phyloP scores from a whole-genome alignment of 2,888 invertebrate species.

The Drosophila setosimentum region DNA sequence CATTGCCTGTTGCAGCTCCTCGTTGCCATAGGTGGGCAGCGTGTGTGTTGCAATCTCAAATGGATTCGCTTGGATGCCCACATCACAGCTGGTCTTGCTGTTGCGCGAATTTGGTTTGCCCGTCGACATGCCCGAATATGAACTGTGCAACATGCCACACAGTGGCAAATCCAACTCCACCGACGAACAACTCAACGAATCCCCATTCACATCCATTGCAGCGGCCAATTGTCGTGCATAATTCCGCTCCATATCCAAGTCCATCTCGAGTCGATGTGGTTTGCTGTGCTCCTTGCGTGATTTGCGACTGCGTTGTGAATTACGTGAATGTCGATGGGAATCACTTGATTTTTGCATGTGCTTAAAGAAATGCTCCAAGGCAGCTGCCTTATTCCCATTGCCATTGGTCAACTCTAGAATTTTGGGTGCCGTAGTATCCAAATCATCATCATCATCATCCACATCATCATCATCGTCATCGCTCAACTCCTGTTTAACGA shows the following conservation, averaged over 20 bases:
- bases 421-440: slow-evolving; percentile 41
- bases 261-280: slow-evolving; percentile 33
- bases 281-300: slow-evolving; percentile 60
- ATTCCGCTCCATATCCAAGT: slow-evolving; percentile 65
- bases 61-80: slow-evolving; percentile 87
- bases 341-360: slow-evolving; percentile 80
- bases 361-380: slow-evolving; percentile 78
- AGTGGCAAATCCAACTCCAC: slow-evolving; percentile 85
- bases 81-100: slow-evolving; percentile 87
- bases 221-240: slow-evolving; percentile 64
- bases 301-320: slow-evolving; percentile 83
- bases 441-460: slow-evolving; percentile 56
- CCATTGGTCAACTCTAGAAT: slow-evolving; percentile 68
- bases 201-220: slow-evolving; percentile 51
- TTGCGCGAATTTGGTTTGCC: slow-evolving; percentile 86
- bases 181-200: slow-evolving; percentile 84
- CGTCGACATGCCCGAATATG: slow-evolving; percentile 85
- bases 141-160: slow-evolving; percentile 82
- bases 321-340: slow-evolving; percentile 82
- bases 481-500: slow-evolving; percentile 81
- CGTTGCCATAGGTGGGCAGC: slow-evolving; percentile 77
- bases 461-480: slow-evolving; percentile 73
- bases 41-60: slow-evolving; percentile 86
- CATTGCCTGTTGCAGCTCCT: slow-evolving; percentile 79
- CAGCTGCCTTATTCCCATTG: slow-evolving; percentile 70